Evolutionary conservation across 2,888 invertebrate genomes (phyloP).

Genomic region (Heteromyza rotundicornis): DNA sequence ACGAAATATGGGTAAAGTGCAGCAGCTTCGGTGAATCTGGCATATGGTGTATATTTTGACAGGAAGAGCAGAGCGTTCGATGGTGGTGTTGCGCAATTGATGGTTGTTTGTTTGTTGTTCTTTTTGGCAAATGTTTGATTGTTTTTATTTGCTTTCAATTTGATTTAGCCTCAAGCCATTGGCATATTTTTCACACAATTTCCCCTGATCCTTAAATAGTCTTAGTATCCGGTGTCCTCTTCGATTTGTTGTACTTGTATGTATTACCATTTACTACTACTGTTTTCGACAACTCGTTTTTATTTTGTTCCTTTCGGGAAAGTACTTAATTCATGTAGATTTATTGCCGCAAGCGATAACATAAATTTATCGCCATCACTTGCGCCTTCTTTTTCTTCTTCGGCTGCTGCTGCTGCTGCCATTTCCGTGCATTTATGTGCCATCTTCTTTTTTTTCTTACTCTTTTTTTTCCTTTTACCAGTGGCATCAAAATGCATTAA

Average conservation of each 20-base stretch:
- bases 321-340: constrained; percentile 47
- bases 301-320: constrained; percentile 18
- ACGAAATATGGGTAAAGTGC: too few relatives aligned
- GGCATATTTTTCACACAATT: too few relatives aligned
- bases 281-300: not conserved
- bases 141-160: constrained; percentile 1
- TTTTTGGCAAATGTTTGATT: not conserved
- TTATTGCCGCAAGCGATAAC: constrained; percentile 49
- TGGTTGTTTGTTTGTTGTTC: too few relatives aligned
- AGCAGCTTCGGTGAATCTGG: too few relatives aligned
- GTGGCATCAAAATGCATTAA: constrained; percentile 4
- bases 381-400: constrained; percentile 19
- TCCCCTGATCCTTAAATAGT: too few relatives aligned
- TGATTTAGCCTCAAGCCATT: constrained; percentile 24
- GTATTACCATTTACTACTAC: not conserved
- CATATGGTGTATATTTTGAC: too few relatives aligned
- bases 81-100: too few relatives aligned
- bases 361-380: constrained; percentile 44
- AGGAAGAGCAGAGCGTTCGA: too few relatives aligned
- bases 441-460: not conserved
- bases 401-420: constrained; percentile 20
- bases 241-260: too few relatives aligned
- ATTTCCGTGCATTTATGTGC: not conserved
- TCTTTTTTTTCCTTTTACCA: too few relatives aligned
- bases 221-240: too few relatives aligned